A percentile compares a stretch with the other conserved stretches of the same genome.
phyloP scores from a whole-genome alignment of 2,797 vertebrate genomes.

The Cheirogaleus major region DNA sequence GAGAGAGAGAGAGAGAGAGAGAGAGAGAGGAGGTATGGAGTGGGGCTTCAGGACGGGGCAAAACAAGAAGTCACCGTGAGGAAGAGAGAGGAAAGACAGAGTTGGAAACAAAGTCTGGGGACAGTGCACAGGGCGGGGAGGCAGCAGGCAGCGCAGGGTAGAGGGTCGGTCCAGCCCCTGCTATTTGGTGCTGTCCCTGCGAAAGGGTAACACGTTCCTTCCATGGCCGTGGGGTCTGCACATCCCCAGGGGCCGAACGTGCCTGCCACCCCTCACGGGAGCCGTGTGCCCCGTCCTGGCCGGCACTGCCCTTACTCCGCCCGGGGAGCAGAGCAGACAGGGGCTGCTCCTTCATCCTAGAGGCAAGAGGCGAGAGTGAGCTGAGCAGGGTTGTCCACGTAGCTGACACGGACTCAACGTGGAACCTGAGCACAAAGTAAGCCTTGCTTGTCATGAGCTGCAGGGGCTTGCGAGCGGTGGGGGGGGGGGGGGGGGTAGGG shows the following conservation, averaged over 20 bases:
- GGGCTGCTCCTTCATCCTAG: background rate
- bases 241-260: background rate
- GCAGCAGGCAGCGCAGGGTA: fast-evolving
- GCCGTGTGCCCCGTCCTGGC: background rate
- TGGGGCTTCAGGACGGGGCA: fast-evolving
- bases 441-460: fast-evolving
- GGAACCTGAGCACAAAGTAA: background rate
- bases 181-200: fast-evolving
- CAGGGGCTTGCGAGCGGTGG: background rate
- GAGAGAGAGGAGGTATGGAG: fast-evolving
- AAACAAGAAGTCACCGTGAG: too few species aligned
- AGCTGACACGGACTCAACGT: fast-evolving
- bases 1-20: too few species aligned
- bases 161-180: background rate
- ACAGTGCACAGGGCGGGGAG: too few species aligned
- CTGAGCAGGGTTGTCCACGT: fast-evolving
- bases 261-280: background rate
- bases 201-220: background rate
- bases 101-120: background rate
- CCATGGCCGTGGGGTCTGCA: background rate
- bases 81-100: background rate
- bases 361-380: fast-evolving
- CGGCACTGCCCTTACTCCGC: background rate
- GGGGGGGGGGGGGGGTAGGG: fast-evolving
- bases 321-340: background rate